Evolutionary conservation across 2,888 invertebrate genomes (phyloP).

Genomic region (Clanis bilineata): DNA sequence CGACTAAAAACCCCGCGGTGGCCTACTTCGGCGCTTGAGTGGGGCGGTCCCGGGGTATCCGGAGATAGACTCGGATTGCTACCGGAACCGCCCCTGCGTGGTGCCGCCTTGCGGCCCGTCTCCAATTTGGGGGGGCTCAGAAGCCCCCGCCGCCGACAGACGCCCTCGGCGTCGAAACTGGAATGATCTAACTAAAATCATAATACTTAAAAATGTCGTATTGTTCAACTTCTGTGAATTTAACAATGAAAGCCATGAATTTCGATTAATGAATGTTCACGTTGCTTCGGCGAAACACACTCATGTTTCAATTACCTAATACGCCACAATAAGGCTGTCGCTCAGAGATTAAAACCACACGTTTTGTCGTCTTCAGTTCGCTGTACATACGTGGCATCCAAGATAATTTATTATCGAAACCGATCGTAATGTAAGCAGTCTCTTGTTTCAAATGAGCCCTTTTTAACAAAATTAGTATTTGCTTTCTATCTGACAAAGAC

Average conservation of each 20-base stretch:
- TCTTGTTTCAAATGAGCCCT: constrained; percentile 38
- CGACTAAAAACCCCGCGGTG: no score
- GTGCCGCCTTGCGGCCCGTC: no score
- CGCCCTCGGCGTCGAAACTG: no score
- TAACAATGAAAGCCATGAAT: no score
- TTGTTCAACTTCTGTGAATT: neutral
- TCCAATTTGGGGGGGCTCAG: no score
- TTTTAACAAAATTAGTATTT: constrained; percentile 46
- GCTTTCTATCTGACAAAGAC: constrained; percentile 43
- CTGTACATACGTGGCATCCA: constrained; percentile 46
- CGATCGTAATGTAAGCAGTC: constrained; percentile 42
- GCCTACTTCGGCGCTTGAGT: no score
- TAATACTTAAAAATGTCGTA: no score
- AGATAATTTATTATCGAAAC: constrained; percentile 44
- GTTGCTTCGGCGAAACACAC: neutral
- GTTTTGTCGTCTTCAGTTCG: constrained; percentile 44
- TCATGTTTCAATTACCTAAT: constrained; percentile 37
- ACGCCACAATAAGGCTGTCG: constrained; percentile 50
- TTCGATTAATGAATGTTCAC: neutral
- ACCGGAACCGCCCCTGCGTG: no score
- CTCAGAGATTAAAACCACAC: constrained; percentile 50
- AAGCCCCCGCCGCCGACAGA: no score
- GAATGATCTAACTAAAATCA: no score
- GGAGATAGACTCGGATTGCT: no score
- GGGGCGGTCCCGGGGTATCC: no score